Evolutionary conservation across 2,888 invertebrate genomes (phyloP), one percentile per base, ranked within the genome.

Genomic region (Aricia artaxerxes): DNA sequence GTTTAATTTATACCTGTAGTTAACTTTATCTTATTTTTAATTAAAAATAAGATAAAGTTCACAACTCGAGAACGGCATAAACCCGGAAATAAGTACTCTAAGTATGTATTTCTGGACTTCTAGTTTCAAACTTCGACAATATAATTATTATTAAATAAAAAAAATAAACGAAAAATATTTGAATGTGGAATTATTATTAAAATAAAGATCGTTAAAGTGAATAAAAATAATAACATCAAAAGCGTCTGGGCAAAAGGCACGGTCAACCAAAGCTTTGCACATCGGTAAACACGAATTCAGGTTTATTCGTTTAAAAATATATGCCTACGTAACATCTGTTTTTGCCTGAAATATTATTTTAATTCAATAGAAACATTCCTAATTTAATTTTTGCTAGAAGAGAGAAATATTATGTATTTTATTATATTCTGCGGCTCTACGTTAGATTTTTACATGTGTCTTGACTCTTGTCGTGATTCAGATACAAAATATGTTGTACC

Each of bases 1-100:
- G 69, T 69, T 69, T 69, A 44, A 73, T 73, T 73, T 73, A 73
- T 73, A 73, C 73, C 73, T 73, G 44, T 73, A 73, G 44, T 44
- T 69, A 69, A 69, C 16, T 35, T 13, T 35, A 64, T 64, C 64
- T 64, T 69, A 69, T 5, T 69, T 64, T 69, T 69, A 38, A 35
- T 69, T 13, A 69, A n/a, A n/a, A n/a, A n/a, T n/a, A n/a, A n/a
- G n/a, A n/a, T n/a, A n/a, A n/a, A n/a, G n/a, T n/a, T n/a, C 24
- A 31, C 40, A 40, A 6, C 57, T 57, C 3, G 16, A 4, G 57
- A 57, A 57, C 57, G 57, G 4, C 57, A 57, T 57, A 57, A 57
- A 16, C 16, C 4, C 16, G 16, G 57, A 57, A 57, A 16, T 13
- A 49, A 16, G 57, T 57, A 57, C 57, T 16, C 16, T 13, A 16